Evolutionary conservation across 2,888 invertebrate genomes (phyloP).

Genomic region (Rotaria magnacalcarata): DNA sequence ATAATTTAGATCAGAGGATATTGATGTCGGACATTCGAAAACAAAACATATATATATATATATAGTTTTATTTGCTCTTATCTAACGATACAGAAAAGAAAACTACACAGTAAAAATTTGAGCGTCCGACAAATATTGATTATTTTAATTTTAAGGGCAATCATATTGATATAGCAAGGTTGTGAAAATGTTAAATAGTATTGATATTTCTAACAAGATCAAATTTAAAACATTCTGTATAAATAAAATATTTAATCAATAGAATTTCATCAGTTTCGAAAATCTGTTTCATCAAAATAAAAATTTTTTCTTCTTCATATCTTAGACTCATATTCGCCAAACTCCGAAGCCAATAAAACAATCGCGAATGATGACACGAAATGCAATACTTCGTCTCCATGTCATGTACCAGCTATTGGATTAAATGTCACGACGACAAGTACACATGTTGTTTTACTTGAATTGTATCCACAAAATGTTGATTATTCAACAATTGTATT

Average conservation of each 20-base stretch:
- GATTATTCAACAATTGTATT: not conserved
- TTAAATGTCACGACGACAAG: not conserved
- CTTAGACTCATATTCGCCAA: not conserved
- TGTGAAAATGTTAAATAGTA: not conserved
- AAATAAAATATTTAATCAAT: too few species aligned
- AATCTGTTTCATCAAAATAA: too few species aligned
- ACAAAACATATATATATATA: too few species aligned
- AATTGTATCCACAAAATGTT: constrained; percentile 7
- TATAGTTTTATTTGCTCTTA: too few species aligned
- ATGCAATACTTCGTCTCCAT: not conserved
- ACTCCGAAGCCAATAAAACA: not conserved
- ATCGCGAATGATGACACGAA: not conserved
- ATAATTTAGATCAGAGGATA: not conserved
- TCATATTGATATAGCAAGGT: not conserved
- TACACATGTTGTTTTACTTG: not conserved
- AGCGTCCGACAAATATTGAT: not conserved
- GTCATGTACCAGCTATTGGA: not conserved
- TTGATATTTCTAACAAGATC: too few species aligned
- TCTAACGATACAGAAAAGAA: too few species aligned
- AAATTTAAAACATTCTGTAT: too few species aligned
- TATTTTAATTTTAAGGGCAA: not conserved
- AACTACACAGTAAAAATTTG: too few species aligned
- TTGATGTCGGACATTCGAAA: too few species aligned
- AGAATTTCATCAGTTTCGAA: too few species aligned
- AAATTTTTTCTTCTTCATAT: not conserved